Conservation (phyloP, 2,888 invertebrate species). For the Synanthedon vespiformis region DNA sequence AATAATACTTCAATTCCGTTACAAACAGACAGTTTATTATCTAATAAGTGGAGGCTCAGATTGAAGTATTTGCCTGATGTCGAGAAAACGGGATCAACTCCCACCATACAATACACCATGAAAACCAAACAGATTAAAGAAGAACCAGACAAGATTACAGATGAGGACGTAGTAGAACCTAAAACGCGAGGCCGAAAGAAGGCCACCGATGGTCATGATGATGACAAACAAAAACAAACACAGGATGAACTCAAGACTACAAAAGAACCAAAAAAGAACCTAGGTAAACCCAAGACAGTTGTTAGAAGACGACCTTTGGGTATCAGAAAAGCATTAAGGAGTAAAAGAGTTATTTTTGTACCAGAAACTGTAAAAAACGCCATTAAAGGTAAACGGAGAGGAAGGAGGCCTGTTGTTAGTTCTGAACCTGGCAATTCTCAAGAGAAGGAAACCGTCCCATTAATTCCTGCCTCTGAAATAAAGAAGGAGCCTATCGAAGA, state of each 20-base stretch:
- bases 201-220: conserved; percentile 48
- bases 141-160: conserved; percentile 53
- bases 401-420: conserved; percentile 45
- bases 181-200: conserved; percentile 64
- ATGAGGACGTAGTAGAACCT: conserved; percentile 58
- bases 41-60: neutral
- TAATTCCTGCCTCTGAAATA: conserved; percentile 56
- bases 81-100: conserved; percentile 54
- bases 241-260: conserved; percentile 60
- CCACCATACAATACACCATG: conserved; percentile 67
- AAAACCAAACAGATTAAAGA: conserved; percentile 65
- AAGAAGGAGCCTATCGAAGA: conserved; percentile 61
- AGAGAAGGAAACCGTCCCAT: conserved; percentile 44
- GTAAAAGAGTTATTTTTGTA: conserved; percentile 40
- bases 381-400: conserved; percentile 45
- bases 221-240: conserved; percentile 41
- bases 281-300: conserved; percentile 47
- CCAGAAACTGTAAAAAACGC: conserved; percentile 46
- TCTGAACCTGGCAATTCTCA: conserved; percentile 36
- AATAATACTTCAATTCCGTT: too few species aligned
- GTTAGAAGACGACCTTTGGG: conserved; percentile 58
- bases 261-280: conserved; percentile 50
- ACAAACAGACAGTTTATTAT: too few species aligned
- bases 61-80: conserved; percentile 54
- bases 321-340: conserved; percentile 55